Evolutionary conservation across 2,888 invertebrate species (phyloP).

Genomic region (Euphydryas editha): DNA sequence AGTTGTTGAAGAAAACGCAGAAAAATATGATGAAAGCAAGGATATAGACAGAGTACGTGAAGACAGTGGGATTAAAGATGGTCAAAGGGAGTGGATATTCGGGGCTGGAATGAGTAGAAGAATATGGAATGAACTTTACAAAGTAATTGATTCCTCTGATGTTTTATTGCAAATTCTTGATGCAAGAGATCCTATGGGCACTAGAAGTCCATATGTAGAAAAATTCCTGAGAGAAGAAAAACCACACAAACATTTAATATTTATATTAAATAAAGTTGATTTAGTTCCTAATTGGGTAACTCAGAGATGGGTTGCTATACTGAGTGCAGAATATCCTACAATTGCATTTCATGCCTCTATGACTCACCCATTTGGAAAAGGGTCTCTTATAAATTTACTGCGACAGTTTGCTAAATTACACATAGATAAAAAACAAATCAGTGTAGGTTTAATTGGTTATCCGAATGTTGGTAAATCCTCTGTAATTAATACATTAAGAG

Average conservation of each 20-base stretch:
- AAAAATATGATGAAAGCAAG: constrained; percentile 91
- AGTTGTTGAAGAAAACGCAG: constrained; percentile 87
- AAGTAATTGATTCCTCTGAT: constrained; percentile 99
- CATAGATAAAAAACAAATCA: constrained; percentile 98
- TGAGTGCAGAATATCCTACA: constrained; percentile 98
- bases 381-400: constrained; percentile 96
- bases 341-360: constrained; percentile 99
- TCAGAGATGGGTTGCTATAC: constrained; percentile 97
- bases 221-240: constrained; percentile 97
- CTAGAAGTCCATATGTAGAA: constrained; percentile 95
- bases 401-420: constrained; percentile 98
- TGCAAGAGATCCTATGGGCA: constrained; percentile 98
- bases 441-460: constrained; percentile 99
- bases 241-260: constrained; percentile 98
- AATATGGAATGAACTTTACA: constrained; percentile 99
- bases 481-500: constrained; percentile 97
- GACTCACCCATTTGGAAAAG: constrained; percentile 99
- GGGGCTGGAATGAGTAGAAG: constrained; percentile 97
- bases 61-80: constrained; percentile 90
- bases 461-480: constrained; percentile 99
- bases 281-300: constrained; percentile 99
- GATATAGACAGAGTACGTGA: constrained; percentile 93
- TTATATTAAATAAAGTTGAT: constrained; percentile 98
- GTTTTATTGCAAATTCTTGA: constrained; percentile 98
- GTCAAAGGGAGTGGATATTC: constrained; percentile 96